phyloP scores from a whole-genome alignment of 2,113 vertebrate genomes.

The Ochotona curzoniae region DNA sequence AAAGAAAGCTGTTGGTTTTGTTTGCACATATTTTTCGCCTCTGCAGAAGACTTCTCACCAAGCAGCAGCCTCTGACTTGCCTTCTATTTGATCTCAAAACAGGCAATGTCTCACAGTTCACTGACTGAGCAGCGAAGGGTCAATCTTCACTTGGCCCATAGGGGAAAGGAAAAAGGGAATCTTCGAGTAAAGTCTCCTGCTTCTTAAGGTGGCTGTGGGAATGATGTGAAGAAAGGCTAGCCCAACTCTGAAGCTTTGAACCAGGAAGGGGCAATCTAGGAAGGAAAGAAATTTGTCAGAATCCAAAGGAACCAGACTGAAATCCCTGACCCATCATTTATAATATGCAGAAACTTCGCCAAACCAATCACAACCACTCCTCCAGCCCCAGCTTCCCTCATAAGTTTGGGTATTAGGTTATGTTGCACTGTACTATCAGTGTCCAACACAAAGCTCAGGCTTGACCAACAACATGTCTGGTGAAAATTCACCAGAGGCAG shows the following conservation, averaged over 20 bases:
- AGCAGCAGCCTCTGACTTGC: conserved; percentile 75
- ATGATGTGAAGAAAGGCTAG: not conserved
- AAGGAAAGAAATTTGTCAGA: not conserved
- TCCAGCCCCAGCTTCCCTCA: not conserved
- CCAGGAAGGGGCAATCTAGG: not conserved
- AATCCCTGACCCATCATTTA: not conserved
- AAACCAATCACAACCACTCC: not conserved
- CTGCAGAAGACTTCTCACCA: conserved; percentile 82
- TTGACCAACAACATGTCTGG: not conserved
- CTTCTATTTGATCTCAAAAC: conserved; percentile 80
- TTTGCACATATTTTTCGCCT: conserved; percentile 85
- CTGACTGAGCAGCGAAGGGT: not conserved
- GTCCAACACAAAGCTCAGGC: not conserved
- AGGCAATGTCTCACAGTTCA: not conserved
- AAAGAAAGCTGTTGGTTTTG: conserved; percentile 85
- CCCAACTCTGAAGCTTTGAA: not conserved
- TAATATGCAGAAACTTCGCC: not conserved
- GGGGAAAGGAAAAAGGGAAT: not conserved
- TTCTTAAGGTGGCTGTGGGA: not conserved
- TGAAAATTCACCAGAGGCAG: not conserved
- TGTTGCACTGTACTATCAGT: too few relatives aligned
- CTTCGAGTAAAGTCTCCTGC: not conserved
- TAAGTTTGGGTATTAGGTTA: not conserved
- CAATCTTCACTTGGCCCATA: not conserved
- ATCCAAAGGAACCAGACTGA: not conserved